Evolutionary conservation across 2,888 invertebrate species (phyloP), one percentile per base, ranked within the genome.

Genomic region (Pomacea canaliculata): DNA sequence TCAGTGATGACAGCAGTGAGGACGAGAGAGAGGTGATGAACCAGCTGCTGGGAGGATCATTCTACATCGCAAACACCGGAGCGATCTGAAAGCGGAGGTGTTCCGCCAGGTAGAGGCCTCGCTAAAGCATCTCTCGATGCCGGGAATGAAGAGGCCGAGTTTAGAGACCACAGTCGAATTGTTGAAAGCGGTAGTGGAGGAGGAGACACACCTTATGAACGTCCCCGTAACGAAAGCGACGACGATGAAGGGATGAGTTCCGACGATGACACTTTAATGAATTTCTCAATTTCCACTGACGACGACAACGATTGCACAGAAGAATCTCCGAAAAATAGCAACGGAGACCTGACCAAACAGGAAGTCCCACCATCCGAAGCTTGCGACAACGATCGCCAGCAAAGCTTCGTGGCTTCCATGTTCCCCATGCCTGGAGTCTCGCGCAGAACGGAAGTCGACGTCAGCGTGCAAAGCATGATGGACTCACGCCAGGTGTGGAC

Each of bases 251-350:
- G 51, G 7, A 2, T 23, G 23, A 27, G 27, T 63, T n/a, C n/a
- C 10, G 63, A 63, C 27, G 63, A 63, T 63, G 63, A 16, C 72
- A 72, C 72, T 13, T 65, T 72, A n/a, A 27, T 72, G 63, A 72
- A 72, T 56, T 63, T 72, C 66, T 66, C 72, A 56, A 12, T 72
- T 23, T 72, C 72, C 63, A 66, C 72, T 8, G 72, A 66, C 56
- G 72, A 66, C 0, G 72, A 72, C 18, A 37, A 18, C 7, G 59
- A 13, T 1, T 10, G 51, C 0, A 4, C 51, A 56, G 51, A 56
- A 56, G 51, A 56, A 56, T 16, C 12, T 4, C 1, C 10, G 51
- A 56, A 7, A 10, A 2, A 56, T 7, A 56, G 16, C 51, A 10
- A 56, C 51, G 51, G 12, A 16, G 16, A 16, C 51, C 8, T 16